phyloP scores from a whole-genome alignment of 23 tunicate genomes.

The Diplosoma virens region DNA sequence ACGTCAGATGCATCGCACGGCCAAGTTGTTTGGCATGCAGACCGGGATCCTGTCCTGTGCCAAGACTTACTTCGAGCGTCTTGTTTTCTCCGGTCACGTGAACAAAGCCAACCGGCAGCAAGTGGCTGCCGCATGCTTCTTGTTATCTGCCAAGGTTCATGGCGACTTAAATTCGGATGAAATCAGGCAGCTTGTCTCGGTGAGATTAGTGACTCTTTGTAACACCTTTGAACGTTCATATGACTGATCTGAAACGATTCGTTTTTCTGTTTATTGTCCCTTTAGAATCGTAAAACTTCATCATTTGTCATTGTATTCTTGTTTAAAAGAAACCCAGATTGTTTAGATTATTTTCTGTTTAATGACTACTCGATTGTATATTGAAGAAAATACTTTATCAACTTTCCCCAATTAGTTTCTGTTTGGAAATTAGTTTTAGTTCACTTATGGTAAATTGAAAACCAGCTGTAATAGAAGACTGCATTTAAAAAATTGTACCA shows the following conservation, averaged over 20 bases:
- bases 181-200: conserved; percentile 43
- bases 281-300: background rate
- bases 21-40: conserved; percentile 41
- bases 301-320: background rate
- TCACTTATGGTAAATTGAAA: too few relatives aligned
- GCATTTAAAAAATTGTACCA: too few relatives aligned
- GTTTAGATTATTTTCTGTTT: too few relatives aligned
- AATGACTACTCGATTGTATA: too few relatives aligned
- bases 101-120: conserved; percentile 61
- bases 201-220: conserved; percentile 11
- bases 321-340: too few relatives aligned
- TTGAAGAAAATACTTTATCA: too few relatives aligned
- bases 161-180: conserved; percentile 59
- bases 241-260: too few relatives aligned
- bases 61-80: conserved; percentile 54
- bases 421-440: too few relatives aligned
- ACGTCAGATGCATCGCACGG: conserved; percentile 49
- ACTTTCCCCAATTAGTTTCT: too few relatives aligned
- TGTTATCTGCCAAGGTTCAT: conserved; percentile 68
- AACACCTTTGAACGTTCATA: background rate
- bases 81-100: conserved; percentile 42
- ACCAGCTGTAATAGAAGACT: too few relatives aligned
- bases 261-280: background rate
- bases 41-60: conserved; percentile 37
- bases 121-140: conserved; percentile 65